Percentiles rank a stretch among this genome's conserved stretches.
phyloP scores from a whole-genome alignment of 2,797 vertebrate species.

The Urosaurus nigricauda region DNA sequence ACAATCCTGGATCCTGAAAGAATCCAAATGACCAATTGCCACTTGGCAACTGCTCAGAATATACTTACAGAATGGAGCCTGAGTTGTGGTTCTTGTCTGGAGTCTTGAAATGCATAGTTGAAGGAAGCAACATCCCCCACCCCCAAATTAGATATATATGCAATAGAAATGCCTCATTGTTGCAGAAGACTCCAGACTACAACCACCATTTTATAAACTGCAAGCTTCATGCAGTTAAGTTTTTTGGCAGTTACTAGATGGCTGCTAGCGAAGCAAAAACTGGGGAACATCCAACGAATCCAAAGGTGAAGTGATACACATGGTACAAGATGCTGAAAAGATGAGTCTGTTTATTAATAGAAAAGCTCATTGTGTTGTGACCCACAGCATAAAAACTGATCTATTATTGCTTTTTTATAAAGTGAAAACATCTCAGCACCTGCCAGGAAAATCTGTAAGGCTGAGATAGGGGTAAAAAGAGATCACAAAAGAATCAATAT shows the following conservation, averaged over 20 bases:
- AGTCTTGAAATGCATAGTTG: not conserved
- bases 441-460: conserved; percentile 1
- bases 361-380: no score
- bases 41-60: not conserved
- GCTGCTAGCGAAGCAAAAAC: not conserved
- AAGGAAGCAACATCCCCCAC: not conserved
- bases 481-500: not conserved
- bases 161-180: not conserved
- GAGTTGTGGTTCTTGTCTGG: not conserved
- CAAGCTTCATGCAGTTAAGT: not conserved
- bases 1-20: conserved; percentile 35
- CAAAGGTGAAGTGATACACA: no score
- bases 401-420: not conserved
- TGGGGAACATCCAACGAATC: no score
- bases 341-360: no score
- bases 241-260: not conserved
- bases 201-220: not conserved
- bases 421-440: not conserved
- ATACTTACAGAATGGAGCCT: not conserved
- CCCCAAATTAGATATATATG: not conserved
- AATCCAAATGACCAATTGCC: not conserved
- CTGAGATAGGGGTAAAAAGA: not conserved
- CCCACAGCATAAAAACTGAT: not conserved
- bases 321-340: no score
- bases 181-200: not conserved